These are phyloP conservation scores for Tetramorium simillimum DNA, from an alignment of 1,140 invertebrate genomes.

Conservation along the genomic window DNA sequence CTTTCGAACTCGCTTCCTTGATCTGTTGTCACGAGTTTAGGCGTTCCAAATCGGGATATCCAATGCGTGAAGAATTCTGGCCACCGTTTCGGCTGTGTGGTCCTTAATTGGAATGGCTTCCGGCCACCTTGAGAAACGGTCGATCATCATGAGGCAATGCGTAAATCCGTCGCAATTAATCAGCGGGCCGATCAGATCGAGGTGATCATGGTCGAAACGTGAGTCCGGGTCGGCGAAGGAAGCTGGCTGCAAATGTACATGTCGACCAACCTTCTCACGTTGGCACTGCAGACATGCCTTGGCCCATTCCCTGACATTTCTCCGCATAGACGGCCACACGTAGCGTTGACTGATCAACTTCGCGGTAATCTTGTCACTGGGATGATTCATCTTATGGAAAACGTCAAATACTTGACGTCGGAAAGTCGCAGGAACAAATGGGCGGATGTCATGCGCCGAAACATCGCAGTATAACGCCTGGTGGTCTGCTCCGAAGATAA, in stretches of 20 bases:
- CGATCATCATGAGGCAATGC: too few relatives aligned
- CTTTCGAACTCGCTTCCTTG: not conserved
- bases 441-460: too few relatives aligned
- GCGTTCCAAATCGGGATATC: not conserved
- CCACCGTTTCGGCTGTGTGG: not conserved
- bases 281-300: too few relatives aligned
- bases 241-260: too few relatives aligned
- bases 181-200: too few relatives aligned
- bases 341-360: not conserved
- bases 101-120: not conserved
- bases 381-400: not conserved
- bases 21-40: not conserved
- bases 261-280: too few relatives aligned
- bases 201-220: too few relatives aligned
- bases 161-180: too few relatives aligned
- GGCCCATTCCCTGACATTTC: slow-evolving; percentile 17
- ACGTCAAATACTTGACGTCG: not conserved
- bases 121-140: not conserved
- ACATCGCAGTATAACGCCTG: too few relatives aligned
- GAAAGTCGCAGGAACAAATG: too few relatives aligned
- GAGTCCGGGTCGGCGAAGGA: too few relatives aligned
- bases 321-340: slow-evolving; percentile 31
- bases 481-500: too few relatives aligned
- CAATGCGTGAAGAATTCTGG: not conserved
- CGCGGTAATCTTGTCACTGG: not conserved